These are phyloP conservation scores for Scaptomyza caliginosa DNA, from an alignment of 2,888 invertebrate species.

Conservation along the genomic window DNA sequence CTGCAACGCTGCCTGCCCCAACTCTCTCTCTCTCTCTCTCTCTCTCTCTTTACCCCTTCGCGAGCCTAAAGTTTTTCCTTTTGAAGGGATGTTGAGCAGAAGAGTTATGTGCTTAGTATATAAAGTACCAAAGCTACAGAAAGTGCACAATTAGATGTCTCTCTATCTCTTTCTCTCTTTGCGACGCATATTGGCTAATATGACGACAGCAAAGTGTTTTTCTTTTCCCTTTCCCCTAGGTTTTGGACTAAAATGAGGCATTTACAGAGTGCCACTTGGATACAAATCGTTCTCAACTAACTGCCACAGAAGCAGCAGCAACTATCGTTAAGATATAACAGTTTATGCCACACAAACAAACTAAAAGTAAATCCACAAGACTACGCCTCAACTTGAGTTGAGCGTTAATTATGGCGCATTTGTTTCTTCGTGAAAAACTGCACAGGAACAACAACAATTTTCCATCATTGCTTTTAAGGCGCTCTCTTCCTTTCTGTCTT, in stretches of 20 bases:
- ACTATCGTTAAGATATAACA: too few relatives aligned
- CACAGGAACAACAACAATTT: constrained; percentile 38
- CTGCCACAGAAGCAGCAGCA: neutral
- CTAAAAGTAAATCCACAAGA: neutral
- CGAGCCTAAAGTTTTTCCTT: constrained; percentile 4
- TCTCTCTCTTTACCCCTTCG: too few relatives aligned
- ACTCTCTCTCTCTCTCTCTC: neutral
- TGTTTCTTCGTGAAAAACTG: constrained; percentile 50
- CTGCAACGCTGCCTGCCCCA: neutral
- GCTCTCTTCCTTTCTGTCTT: too few relatives aligned
- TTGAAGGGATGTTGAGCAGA: neutral
- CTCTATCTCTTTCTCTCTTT: neutral
- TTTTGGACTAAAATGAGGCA: constrained; percentile 7
- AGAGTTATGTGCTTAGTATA: constrained; percentile 5
- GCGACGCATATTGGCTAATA: constrained; percentile 57
- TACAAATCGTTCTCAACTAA: constrained; percentile 11
- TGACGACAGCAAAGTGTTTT: constrained; percentile 45
- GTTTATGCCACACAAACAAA: too few relatives aligned
- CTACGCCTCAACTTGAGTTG: neutral
- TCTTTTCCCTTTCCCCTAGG: too few relatives aligned
- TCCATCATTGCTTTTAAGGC: constrained; percentile 44
- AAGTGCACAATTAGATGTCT: constrained; percentile 56
- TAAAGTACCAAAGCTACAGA: neutral
- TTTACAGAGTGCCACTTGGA: constrained; percentile 20
- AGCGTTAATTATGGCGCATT: constrained; percentile 57